Base-by-base conservation (phyloP, 2,888 invertebrate species). In the Argynnis bischoffii region DNA sequence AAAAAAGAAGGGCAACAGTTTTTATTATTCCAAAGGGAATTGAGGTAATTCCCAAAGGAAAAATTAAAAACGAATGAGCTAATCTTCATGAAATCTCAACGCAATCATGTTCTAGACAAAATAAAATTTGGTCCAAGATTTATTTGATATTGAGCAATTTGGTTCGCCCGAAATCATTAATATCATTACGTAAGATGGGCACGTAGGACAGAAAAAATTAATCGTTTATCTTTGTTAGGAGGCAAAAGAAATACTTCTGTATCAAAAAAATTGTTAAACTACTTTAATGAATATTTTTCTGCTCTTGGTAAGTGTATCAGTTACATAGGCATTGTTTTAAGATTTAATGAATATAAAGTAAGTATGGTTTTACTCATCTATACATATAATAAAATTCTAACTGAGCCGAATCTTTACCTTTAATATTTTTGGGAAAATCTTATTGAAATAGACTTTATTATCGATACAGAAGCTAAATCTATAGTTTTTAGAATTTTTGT, bases 161-260 rank as follows among this genome's bases (percentile, higher is more conserved):
- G 55, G 55, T 55, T 66, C 21, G 55, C 13, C 16, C n/a, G 35
- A 66, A 60, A 66, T 55, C 60, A 66, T 66, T 66, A 66, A 66
- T 60, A 60, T 60, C 60, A 60, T 66, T 66, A 60, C 35, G 47
- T 48, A 54, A 54, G 54, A 59, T 55, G 46, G 54, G 54, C 41
- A 50, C 18, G 11, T 4, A 18, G 35, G 21, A 47, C 55, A 55
- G 55, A 64, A 55, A 65, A 31, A 64, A 51, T 41, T 21, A 59
- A 46, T 54, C 51, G 53, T 65, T 65, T 59, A 53, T 65, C 59
- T 59, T 54, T 59, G 41, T 59, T 53, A 53, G 53, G 16, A 46
- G 18, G 14, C 26, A 50, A 48, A 35, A 16, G 14, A 57, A 46
- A 47, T 57, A 55, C n/a, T 55, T 35, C 8, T 31, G 35, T 31